A percentile compares a stretch with the other conserved stretches of the same genome.
Evolutionary conservation across 2,888 invertebrate species (phyloP).

Genomic region (Aspidapion aeneum): DNA sequence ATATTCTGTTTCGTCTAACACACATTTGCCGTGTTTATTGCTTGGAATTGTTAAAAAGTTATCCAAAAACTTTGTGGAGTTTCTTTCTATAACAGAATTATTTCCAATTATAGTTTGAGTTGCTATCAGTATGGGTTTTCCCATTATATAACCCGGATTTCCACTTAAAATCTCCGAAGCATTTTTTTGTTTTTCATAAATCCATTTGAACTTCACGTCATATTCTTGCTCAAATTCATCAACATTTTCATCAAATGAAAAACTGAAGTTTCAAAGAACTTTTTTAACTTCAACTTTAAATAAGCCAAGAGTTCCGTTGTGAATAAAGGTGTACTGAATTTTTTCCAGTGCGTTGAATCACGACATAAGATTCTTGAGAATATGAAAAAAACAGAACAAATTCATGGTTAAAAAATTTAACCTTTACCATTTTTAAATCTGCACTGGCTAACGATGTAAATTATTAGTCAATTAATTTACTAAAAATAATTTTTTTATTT

Average conservation of each 20-base stretch:
- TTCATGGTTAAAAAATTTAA: no score
- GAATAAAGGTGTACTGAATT: constrained; percentile 43
- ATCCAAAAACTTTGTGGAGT: constrained; percentile 30
- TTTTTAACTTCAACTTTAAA: constrained; percentile 40
- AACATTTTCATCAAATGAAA: constrained; percentile 25
- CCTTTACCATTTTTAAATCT: no score
- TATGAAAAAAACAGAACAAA: constrained; percentile 28
- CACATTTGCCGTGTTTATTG: constrained; percentile 50
- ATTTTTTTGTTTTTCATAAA: constrained; percentile 36
- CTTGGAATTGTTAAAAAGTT: constrained; percentile 45
- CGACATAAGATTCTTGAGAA: constrained; percentile 26
- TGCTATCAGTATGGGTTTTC: constrained; percentile 59
- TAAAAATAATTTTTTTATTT: no score
- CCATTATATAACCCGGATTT: constrained; percentile 69
- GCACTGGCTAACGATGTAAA: no score
- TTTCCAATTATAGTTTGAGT: constrained; percentile 27
- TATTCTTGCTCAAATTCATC: constrained; percentile 34
- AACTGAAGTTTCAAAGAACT: constrained; percentile 33
- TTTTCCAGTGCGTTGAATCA: constrained; percentile 42
- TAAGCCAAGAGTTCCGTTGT: constrained; percentile 49
- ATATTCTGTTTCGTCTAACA: constrained; percentile 31
- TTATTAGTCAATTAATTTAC: no score
- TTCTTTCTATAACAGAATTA: constrained; percentile 31
- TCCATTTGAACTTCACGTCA: constrained; percentile 42
- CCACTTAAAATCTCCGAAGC: constrained; percentile 56